These are phyloP conservation scores for Chaunax sp. DNA, from an alignment of 2,797 vertebrate species.

Conservation along the genomic window DNA sequence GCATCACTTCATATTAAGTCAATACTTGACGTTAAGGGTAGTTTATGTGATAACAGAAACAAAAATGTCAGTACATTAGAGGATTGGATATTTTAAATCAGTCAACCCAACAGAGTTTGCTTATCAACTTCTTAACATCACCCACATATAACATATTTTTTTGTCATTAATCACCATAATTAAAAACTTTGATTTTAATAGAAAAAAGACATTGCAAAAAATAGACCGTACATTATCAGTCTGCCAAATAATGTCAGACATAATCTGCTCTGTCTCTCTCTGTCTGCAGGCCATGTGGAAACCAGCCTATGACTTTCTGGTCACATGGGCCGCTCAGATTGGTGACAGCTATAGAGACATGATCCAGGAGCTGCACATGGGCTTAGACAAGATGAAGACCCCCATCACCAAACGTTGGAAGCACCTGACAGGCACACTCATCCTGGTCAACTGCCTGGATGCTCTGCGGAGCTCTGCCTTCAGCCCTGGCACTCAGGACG, in stretches of 20 bases:
- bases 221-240: background rate
- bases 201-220: background rate
- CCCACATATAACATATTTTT: no score
- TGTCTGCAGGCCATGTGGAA: conserved; percentile 95
- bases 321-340: conserved; percentile 95
- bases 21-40: no score
- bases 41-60: no score
- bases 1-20: no score
- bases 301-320: conserved; percentile 94
- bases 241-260: background rate
- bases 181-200: background rate
- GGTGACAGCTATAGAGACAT: conserved; percentile 97
- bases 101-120: no score
- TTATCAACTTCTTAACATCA: no score
- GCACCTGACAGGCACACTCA: conserved; percentile 94
- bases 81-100: no score
- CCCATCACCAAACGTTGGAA: conserved; percentile 98
- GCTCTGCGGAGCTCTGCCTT: conserved; percentile 91
- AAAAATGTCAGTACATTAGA: no score
- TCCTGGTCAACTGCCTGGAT: conserved; percentile 95
- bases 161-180: no score
- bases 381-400: conserved; percentile 95
- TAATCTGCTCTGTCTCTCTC: background rate
- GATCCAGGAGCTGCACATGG: conserved; percentile 95
- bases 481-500: conserved; percentile 87